Evolutionary conservation across 2,888 invertebrate genomes (phyloP).

Genomic region (Tortricodes alternella): DNA sequence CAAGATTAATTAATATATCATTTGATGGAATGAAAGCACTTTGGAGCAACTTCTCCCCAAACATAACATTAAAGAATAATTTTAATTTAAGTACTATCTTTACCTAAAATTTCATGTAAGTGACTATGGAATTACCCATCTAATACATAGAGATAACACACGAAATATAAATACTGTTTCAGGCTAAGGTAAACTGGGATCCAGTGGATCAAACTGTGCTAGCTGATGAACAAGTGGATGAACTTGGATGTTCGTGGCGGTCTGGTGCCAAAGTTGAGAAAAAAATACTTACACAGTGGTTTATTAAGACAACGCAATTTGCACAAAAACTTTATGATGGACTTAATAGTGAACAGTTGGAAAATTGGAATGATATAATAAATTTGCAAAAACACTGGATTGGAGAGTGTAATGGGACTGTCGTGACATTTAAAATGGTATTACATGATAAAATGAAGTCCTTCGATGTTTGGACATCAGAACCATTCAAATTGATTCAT

Average conservation of each 20-base stretch:
- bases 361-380: conserved; percentile 93
- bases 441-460: conserved; percentile 45
- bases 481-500: conserved; percentile 88
- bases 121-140: too few species aligned
- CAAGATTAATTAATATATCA: too few species aligned
- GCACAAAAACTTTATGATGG: conserved; percentile 88
- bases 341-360: conserved; percentile 85
- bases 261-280: conserved; percentile 97
- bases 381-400: conserved; percentile 95
- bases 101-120: too few species aligned
- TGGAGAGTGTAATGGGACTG: conserved; percentile 91
- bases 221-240: conserved; percentile 98
- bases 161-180: conserved; percentile 36
- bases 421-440: conserved; percentile 85
- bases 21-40: too few species aligned
- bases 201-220: conserved; percentile 98
- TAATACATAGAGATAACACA: too few species aligned
- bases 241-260: conserved; percentile 95
- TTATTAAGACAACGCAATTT: conserved; percentile 93
- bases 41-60: too few species aligned
- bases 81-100: too few species aligned
- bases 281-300: conserved; percentile 96
- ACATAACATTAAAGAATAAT: too few species aligned
- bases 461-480: conserved; percentile 87
- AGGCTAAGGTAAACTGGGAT: conserved; percentile 98